A percentile compares a stretch with the other conserved stretches of the same genome.
phyloP scores from a whole-genome alignment of 2,888 invertebrate species.

The Drosophila merina region DNA sequence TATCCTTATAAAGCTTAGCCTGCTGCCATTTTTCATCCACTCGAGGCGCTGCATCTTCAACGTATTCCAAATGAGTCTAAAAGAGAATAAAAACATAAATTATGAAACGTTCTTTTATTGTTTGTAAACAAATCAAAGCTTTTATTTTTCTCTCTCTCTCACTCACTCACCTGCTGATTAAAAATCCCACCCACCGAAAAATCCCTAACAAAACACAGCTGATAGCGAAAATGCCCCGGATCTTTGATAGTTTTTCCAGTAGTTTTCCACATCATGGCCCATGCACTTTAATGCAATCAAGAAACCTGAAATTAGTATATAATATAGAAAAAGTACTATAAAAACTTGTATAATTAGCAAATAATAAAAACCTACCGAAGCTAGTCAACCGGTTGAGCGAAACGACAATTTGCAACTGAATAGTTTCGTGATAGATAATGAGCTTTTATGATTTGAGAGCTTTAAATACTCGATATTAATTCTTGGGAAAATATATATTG shows the following conservation, averaged over 20 bases:
- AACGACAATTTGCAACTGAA: constrained; percentile 35
- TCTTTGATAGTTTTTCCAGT: background rate
- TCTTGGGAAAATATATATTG: too few species aligned
- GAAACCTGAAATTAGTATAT: background rate
- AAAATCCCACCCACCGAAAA: constrained; percentile 22
- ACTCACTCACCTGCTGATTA: constrained; percentile 66
- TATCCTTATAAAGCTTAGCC: constrained; percentile 65
- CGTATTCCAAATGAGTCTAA: constrained; percentile 42
- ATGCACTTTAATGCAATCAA: background rate
- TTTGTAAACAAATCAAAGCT: constrained; percentile 61
- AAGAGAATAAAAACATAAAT: background rate
- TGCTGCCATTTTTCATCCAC: constrained; percentile 69
- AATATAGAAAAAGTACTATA: constrained; percentile 9
- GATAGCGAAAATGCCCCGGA: constrained; percentile 11
- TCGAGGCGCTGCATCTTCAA: constrained; percentile 47
- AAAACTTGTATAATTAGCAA: background rate
- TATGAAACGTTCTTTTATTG: constrained; percentile 36
- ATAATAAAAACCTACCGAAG: background rate
- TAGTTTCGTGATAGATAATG: background rate
- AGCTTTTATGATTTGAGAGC: constrained; percentile 11
- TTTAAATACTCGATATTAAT: background rate
- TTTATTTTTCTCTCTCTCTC: constrained; percentile 13
- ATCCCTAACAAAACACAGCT: constrained; percentile 47
- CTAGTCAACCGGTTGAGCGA: constrained; percentile 30
- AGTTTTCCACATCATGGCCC: constrained; percentile 47